Conservation (phyloP, 2,888 invertebrate genomes). For the Andrena bicolor region DNA sequence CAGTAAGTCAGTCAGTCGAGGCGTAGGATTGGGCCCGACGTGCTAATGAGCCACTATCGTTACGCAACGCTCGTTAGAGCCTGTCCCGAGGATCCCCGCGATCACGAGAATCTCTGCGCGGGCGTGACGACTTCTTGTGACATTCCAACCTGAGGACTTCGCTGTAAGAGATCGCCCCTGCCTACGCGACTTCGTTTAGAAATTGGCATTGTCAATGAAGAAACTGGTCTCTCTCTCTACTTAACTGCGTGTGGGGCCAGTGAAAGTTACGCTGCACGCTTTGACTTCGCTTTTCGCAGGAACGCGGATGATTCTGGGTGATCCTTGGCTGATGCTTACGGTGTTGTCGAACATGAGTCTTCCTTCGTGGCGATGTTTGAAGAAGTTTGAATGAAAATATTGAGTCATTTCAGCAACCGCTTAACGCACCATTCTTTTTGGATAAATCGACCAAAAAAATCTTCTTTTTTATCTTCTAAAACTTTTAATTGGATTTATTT, state of each 20-base stretch:
- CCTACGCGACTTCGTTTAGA: slow-evolving; percentile 39
- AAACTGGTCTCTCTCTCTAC: slow-evolving; percentile 18
- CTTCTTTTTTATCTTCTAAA: no score
- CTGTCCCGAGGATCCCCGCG: slow-evolving; percentile 52
- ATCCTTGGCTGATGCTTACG: neutral
- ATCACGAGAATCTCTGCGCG: slow-evolving; percentile 56
- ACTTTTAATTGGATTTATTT: no score
- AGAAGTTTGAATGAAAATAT: neutral
- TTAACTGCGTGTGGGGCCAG: neutral
- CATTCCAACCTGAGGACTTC: slow-evolving; percentile 40
- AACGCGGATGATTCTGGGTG: neutral
- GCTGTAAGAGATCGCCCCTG: slow-evolving; percentile 30
- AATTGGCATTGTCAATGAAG: slow-evolving; percentile 24
- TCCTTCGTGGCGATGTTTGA: no score
- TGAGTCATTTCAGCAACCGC: no score
- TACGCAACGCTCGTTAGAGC: slow-evolving; percentile 66
- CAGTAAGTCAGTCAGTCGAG: slow-evolving; percentile 70
- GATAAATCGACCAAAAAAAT: no score
- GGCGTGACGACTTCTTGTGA: slow-evolving; percentile 49
- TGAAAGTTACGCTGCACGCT: slow-evolving; percentile 21
- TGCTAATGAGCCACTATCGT: slow-evolving; percentile 62
- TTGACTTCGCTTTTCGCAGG: slow-evolving; percentile 2
- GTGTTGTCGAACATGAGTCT: no score
- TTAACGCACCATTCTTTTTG: no score
- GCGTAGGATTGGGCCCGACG: slow-evolving; percentile 75